Evolutionary conservation across 2,113 vertebrate species (phyloP).

Genomic region (Gyps fulvus): DNA sequence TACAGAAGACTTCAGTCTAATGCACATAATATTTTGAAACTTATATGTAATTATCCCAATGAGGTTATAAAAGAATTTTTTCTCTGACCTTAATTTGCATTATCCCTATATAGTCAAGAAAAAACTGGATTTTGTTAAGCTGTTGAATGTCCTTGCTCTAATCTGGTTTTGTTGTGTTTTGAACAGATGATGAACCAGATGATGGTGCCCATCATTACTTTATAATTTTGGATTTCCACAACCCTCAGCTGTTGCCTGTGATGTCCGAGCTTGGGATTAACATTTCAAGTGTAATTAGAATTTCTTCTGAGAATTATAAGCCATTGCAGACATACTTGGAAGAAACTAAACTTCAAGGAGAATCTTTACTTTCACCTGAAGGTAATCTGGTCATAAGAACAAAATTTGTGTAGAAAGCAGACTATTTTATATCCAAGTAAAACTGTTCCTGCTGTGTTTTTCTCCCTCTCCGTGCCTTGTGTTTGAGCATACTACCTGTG

Average conservation of each 20-base stretch:
- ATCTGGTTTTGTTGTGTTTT: slow-evolving; percentile 1
- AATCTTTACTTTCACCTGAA: slow-evolving; percentile 33
- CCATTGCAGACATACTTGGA: slow-evolving; percentile 57
- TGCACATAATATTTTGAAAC: neutral
- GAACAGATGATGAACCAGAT: slow-evolving; percentile 90
- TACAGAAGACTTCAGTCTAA: neutral
- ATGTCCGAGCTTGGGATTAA: slow-evolving; percentile 81
- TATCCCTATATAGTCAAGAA: neutral
- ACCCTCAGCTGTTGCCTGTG: slow-evolving; percentile 77
- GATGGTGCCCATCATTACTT: slow-evolving; percentile 90
- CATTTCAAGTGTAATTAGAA: slow-evolving; percentile 83
- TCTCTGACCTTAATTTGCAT: neutral
- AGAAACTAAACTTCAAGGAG: slow-evolving; percentile 12
- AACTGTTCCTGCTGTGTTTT: neutral
- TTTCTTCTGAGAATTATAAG: slow-evolving; percentile 75
- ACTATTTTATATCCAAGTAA: neutral
- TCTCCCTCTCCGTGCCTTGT: neutral
- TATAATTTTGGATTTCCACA: slow-evolving; percentile 83
- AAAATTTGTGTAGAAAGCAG: neutral
- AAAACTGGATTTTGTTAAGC: neutral
- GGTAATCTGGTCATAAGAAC: slow-evolving; percentile 56
- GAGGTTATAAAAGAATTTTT: neutral
- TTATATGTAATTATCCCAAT: neutral
- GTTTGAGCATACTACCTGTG: neutral
- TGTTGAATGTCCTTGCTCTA: neutral